A percentile compares a stretch with the other conserved stretches of the same genome.
Evolutionary conservation across 2,113 vertebrate species (phyloP).

Genomic region (Platichthys flesus): DNA sequence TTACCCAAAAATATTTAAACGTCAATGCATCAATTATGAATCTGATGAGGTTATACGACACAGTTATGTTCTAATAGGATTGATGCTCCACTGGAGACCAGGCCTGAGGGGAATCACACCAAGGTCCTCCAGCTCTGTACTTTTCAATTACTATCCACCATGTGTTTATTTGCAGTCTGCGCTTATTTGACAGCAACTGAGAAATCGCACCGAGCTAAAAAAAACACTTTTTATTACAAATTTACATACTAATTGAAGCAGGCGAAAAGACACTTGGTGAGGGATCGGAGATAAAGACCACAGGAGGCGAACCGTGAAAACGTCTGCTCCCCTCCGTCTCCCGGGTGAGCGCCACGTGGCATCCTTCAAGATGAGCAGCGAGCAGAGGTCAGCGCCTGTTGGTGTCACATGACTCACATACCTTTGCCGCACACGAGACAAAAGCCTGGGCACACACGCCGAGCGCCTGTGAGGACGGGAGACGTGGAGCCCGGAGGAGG

Average conservation of each 20-base stretch:
- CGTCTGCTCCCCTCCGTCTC: constrained; percentile 5
- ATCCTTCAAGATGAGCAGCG: constrained; percentile 15
- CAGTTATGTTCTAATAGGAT: constrained; percentile 57
- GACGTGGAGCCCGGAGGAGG: constrained; percentile 6
- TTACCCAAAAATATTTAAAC: constrained; percentile 47
- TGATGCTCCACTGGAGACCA: constrained; percentile 37
- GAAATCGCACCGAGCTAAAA: constrained; percentile 42
- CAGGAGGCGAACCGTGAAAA: constrained; percentile 41
- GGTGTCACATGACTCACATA: constrained; percentile 11
- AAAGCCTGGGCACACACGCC: constrained; percentile 3
- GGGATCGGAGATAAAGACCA: constrained; percentile 59
- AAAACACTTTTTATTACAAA: constrained; percentile 49
- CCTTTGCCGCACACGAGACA: constrained; percentile 10
- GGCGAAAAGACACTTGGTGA: constrained; percentile 48
- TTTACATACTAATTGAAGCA: constrained; percentile 76
- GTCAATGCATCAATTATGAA: constrained; percentile 40
- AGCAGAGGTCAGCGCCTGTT: constrained; percentile 5
- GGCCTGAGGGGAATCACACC: constrained; percentile 24
- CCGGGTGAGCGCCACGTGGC: background rate
- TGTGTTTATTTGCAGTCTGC: constrained; percentile 39
- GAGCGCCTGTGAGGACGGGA: constrained; percentile 8
- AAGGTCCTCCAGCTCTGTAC: constrained; percentile 26
- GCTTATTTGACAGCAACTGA: constrained; percentile 60
- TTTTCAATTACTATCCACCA: constrained; percentile 62
- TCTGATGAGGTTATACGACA: constrained; percentile 38